phyloP scores from a whole-genome alignment of 37 sponge, comb jelly and placozoan species.

The Axinella damicornis region DNA sequence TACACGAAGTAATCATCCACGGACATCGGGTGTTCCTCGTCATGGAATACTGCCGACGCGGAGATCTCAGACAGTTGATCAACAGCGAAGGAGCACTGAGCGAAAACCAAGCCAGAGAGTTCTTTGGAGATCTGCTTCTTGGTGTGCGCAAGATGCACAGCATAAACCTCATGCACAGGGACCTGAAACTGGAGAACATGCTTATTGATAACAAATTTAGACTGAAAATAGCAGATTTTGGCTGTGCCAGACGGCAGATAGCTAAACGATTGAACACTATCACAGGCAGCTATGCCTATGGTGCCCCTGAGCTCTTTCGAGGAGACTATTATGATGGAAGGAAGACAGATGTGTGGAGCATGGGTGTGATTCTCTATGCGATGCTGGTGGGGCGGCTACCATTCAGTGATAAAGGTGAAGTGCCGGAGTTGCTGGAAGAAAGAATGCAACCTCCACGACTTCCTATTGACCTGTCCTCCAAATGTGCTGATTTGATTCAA shows the following conservation, averaged over 20 bases:
- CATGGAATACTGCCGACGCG: constrained; percentile 60
- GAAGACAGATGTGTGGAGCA: constrained; percentile 72
- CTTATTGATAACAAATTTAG: constrained; percentile 49
- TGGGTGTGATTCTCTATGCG: constrained; percentile 67
- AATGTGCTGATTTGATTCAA: constrained; percentile 38
- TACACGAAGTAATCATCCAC: constrained; percentile 52
- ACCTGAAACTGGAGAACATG: constrained; percentile 72
- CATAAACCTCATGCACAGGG: constrained; percentile 59
- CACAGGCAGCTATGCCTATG: constrained; percentile 78
- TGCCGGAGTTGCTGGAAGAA: constrained; percentile 52
- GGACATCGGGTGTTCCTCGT: constrained; percentile 57
- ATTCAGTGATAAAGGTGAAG: constrained; percentile 51
- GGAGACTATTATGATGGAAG: constrained; percentile 66
- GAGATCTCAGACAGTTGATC: constrained; percentile 66
- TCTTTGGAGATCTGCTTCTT: constrained; percentile 55
- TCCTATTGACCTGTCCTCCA: constrained; percentile 16
- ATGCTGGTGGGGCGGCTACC: constrained; percentile 66
- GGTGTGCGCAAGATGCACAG: constrained; percentile 56
- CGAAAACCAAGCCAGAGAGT: constrained; percentile 52
- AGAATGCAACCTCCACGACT: constrained; percentile 46
- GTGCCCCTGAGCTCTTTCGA: constrained; percentile 68
- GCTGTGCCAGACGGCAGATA: constrained; percentile 71
- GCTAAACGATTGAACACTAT: constrained; percentile 53
- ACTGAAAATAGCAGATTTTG: constrained; percentile 64
- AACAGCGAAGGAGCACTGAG: constrained; percentile 47